These are phyloP conservation scores for Sorex maritimensis DNA, from an alignment of 2,797 vertebrate species.

Conservation along the genomic window DNA sequence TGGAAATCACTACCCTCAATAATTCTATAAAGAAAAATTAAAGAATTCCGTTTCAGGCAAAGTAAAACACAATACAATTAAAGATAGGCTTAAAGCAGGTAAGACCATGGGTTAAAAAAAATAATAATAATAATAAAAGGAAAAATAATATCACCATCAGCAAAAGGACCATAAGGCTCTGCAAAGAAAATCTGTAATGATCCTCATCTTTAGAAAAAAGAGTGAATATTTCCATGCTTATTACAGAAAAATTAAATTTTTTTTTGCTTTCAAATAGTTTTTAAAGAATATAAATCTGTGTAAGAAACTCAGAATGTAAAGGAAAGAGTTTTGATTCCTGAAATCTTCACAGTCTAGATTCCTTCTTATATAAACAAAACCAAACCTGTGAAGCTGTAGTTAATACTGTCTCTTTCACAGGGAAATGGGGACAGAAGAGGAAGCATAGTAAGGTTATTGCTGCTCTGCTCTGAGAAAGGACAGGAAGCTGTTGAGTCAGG, in stretches of 20 bases:
- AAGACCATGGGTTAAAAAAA: neutral
- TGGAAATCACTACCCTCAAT: neutral
- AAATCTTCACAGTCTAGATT: neutral
- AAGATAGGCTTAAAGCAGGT: neutral
- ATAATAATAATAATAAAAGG: slow-evolving; percentile 30
- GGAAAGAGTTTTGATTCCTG: slow-evolving; percentile 2
- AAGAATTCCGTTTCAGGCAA: neutral
- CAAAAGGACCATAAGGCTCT: neutral
- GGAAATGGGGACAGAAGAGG: neutral
- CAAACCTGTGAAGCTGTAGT: neutral
- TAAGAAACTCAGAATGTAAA: neutral
- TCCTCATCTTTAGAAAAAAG: neutral
- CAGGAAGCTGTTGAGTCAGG: neutral
- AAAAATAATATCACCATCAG: neutral
- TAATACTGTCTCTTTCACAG: neutral
- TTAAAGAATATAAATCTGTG: neutral
- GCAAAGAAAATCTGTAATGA: slow-evolving; percentile 7
- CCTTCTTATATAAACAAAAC: neutral
- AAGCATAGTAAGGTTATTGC: neutral
- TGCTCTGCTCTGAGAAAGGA: slow-evolving; percentile 1
- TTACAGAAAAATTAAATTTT: slow-evolving; percentile 45
- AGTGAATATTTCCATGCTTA: neutral
- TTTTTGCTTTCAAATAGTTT: slow-evolving; percentile 43
- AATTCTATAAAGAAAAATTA: slow-evolving; percentile 25
- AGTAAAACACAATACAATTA: slow-evolving; percentile 11